Percentiles rank a stretch among this genome's conserved stretches.
Conservation (phyloP, 2,888 invertebrate species). For the Melinaea marsaeus region DNA sequence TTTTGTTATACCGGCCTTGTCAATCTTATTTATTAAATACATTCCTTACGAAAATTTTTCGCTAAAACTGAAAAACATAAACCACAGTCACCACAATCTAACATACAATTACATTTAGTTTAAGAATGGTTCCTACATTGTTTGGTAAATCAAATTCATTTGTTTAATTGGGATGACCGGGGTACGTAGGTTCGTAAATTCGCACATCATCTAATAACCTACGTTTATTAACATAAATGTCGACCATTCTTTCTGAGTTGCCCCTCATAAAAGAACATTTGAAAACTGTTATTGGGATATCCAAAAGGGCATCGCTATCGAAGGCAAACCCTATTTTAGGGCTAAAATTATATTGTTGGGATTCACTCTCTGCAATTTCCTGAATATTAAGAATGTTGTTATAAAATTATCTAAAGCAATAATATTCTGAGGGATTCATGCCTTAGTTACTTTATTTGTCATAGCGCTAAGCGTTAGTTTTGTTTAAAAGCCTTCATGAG, state of each 20-base stretch:
- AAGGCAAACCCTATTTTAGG: constrained; percentile 68
- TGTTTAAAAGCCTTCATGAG: constrained; percentile 40
- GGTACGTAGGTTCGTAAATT: constrained; percentile 43
- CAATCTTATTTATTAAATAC: not conserved
- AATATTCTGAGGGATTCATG: constrained; percentile 41
- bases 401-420: constrained; percentile 44
- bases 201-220: constrained; percentile 64
- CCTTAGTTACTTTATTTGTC: constrained; percentile 45
- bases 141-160: not conserved
- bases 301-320: constrained; percentile 49
- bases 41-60: not conserved
- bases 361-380: constrained; percentile 58
- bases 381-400: constrained; percentile 64
- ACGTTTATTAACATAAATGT: constrained; percentile 60
- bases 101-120: constrained; percentile 8
- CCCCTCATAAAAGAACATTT: constrained; percentile 54
- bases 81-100: constrained; percentile 34
- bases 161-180: constrained; percentile 45
- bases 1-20: constrained; percentile 10
- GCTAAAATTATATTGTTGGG: constrained; percentile 57
- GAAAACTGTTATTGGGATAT: constrained; percentile 42
- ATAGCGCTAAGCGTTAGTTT: constrained; percentile 60
- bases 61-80: constrained; percentile 39
- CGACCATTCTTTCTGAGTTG: constrained; percentile 42
- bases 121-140: not conserved